Conservation (phyloP, 1,140 invertebrate genomes). For the Cardiocondyla obscurior region DNA sequence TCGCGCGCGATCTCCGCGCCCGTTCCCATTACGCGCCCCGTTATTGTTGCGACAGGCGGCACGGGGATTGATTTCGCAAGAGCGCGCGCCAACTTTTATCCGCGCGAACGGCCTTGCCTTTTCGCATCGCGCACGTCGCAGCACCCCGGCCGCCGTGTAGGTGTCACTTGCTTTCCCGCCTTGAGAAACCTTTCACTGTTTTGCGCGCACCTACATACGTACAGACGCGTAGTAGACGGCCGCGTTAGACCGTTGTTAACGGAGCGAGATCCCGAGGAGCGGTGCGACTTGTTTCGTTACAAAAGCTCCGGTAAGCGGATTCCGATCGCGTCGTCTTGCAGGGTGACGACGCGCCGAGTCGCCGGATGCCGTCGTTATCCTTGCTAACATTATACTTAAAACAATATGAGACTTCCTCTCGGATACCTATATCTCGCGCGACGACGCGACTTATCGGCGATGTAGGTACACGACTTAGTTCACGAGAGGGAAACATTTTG, state of each 20-base stretch:
- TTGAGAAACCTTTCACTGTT: conserved; percentile 77
- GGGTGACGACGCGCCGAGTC: neutral
- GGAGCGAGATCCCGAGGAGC: conserved; percentile 58
- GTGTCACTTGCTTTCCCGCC: conserved; percentile 76
- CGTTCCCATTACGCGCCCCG: conserved; percentile 68
- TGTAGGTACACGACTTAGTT: neutral
- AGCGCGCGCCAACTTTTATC: conserved; percentile 72
- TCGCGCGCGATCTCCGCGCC: conserved; percentile 1
- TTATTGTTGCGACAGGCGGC: conserved; percentile 71
- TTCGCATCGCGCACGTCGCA: conserved; percentile 59
- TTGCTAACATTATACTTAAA: conserved; percentile 25
- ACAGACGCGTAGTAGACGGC: conserved; percentile 63
- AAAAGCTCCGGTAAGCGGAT: conserved; percentile 22
- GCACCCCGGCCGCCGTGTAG: conserved; percentile 57
- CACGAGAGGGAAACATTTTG: neutral
- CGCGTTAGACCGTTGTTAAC: conserved; percentile 54
- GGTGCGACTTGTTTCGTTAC: conserved; percentile 49
- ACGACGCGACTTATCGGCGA: conserved; percentile 1
- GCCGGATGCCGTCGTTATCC: conserved; percentile 19
- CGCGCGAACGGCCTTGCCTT: conserved; percentile 77
- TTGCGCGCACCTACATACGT: conserved; percentile 68
- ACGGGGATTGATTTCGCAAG: conserved; percentile 69
- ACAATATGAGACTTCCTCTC: neutral
- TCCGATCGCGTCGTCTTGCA: neutral
- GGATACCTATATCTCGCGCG: neutral